Evolutionary conservation across 2,888 invertebrate species (phyloP).

Genomic region (Sicus ferrugineus): DNA sequence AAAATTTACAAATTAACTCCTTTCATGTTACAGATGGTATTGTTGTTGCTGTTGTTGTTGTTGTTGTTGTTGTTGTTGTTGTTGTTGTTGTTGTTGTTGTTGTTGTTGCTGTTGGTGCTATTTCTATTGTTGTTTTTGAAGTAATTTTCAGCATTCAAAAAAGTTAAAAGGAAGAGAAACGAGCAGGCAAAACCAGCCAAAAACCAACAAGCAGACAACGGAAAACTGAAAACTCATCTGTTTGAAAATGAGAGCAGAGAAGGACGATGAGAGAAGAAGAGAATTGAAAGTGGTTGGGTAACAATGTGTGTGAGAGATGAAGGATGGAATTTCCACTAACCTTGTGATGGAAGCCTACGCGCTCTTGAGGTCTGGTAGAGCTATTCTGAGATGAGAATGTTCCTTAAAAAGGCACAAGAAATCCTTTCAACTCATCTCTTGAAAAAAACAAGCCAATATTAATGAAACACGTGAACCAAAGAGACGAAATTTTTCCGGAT

Average conservation of each 20-base stretch:
- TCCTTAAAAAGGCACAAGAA: too few relatives aligned
- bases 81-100: background rate
- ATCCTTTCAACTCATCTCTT: too few relatives aligned
- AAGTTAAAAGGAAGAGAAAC: background rate
- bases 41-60: background rate
- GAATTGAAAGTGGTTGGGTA: background rate
- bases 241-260: slow-evolving; percentile 24
- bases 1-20: slow-evolving; percentile 26
- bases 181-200: slow-evolving; percentile 10
- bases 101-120: background rate
- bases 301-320: slow-evolving; percentile 7
- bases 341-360: too few relatives aligned
- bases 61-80: too few relatives aligned
- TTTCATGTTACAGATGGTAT: slow-evolving; percentile 4
- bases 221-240: slow-evolving; percentile 30
- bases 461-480: background rate
- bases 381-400: too few relatives aligned
- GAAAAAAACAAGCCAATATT: slow-evolving; percentile 8
- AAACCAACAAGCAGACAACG: background rate
- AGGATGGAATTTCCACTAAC: too few relatives aligned
- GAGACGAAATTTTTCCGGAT: slow-evolving; percentile 1
- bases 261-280: background rate
- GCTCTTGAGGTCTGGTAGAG: too few relatives aligned
- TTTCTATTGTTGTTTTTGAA: background rate
- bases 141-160: background rate